Evolutionary conservation across 2,888 invertebrate species (phyloP).

Genomic region (Perdita meconis): DNA sequence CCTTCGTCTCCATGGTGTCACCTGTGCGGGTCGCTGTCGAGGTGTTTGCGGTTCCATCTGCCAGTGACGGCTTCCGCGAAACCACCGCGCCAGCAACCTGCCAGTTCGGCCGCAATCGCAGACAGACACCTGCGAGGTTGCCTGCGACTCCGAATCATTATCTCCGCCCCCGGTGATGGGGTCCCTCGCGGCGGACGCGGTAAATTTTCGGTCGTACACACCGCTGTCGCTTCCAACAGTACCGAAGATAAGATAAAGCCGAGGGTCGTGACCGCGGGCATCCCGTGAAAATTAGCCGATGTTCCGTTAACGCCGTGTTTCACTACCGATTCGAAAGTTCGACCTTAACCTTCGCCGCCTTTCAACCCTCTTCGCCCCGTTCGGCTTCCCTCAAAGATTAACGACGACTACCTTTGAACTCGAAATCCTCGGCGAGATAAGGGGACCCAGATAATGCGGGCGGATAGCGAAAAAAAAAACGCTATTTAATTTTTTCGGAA

Average conservation of each 20-base stretch:
- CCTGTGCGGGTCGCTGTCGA: slow-evolving; percentile 14
- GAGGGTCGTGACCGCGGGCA: slow-evolving; percentile 17
- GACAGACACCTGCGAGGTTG: slow-evolving; percentile 60
- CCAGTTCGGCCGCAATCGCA: slow-evolving; percentile 32
- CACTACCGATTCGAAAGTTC: slow-evolving; percentile 26
- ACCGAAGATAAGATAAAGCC: slow-evolving; percentile 48
- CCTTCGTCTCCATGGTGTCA: not conserved
- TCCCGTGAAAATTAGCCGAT: slow-evolving; percentile 53
- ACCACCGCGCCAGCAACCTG: slow-evolving; percentile 1
- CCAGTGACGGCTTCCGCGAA: slow-evolving; percentile 45
- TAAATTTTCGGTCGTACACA: slow-evolving; percentile 11
- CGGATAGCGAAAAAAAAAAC: slow-evolving; percentile 37
- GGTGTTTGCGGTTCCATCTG: slow-evolving; percentile 42
- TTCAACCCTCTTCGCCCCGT: slow-evolving; percentile 46
- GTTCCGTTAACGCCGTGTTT: slow-evolving; percentile 34
- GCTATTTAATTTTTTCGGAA: slow-evolving; percentile 50
- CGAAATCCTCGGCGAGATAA: slow-evolving; percentile 59
- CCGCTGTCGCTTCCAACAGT: slow-evolving; percentile 26
- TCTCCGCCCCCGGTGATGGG: slow-evolving; percentile 37
- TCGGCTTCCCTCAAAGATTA: slow-evolving; percentile 54
- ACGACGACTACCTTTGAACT: slow-evolving; percentile 58
- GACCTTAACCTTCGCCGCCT: slow-evolving; percentile 63
- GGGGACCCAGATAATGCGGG: slow-evolving; percentile 29
- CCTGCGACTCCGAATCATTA: slow-evolving; percentile 61
- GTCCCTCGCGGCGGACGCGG: not conserved